Base-by-base conservation (phyloP, 2,888 invertebrate genomes). In the Drosophila subquinaria region DNA sequence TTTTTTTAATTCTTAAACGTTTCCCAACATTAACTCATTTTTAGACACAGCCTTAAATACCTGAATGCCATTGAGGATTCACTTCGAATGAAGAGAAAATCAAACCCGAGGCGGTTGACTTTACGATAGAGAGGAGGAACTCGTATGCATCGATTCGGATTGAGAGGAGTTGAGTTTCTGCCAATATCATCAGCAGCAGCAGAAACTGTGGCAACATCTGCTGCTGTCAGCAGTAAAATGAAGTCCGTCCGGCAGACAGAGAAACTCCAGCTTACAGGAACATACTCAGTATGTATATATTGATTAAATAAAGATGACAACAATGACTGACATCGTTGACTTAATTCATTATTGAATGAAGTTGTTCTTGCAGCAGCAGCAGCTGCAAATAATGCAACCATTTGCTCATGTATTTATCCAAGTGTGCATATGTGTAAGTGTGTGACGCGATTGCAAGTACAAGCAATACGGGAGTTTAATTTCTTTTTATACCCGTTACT, bases 241-340 rank as follows among this genome's bases (percentile, higher is more conserved):
- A 66, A 76, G 80, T 64, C 72, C 69, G 52, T 65, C 59, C 57
- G 56, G 3, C 47, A 65, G 9, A 50, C 38, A 55, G 13, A 59
- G 51, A 50, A 15, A n/a, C 20, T 35, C n/a, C 23, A 10, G 23
- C 36, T 33, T 17, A 73, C 42, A 62, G n/a, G 50, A 11, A 53
- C n/a, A 53, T 45, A 53, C 27, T 40, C 66, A 52, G 17, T 43
- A 20, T 36, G 45, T 56, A n/a, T 45, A 55, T 77, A 84, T 81
- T 85, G 81, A 82, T 83, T 81, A 79, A 81, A 85, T 85, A 85
- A 81, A 81, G 83, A 83, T 81, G 81, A 76, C 76, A 82, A 78
- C 82, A 83, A 81, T 79, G 81, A 86, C 82, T 76, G 87, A 78
- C 71, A 72, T 78, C 81, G 82, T 84, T 82, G 84, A 82, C 82